Conservation (phyloP, 2,113 vertebrate species). For the Eira barbara region DNA sequence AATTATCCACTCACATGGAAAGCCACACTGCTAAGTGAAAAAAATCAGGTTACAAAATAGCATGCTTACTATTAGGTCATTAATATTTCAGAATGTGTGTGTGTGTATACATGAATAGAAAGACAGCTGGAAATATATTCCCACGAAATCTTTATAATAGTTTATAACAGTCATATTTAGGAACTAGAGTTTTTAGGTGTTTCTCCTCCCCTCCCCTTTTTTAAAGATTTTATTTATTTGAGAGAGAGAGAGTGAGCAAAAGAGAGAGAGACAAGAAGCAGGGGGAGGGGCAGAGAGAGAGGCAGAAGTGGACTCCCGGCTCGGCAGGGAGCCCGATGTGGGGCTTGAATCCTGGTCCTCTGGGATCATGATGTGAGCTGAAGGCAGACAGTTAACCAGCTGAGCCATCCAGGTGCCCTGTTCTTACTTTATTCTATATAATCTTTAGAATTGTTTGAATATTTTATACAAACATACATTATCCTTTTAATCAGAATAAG, state of each 20-base stretch:
- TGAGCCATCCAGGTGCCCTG: background rate
- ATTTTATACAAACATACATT: background rate
- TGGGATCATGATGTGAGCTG: background rate
- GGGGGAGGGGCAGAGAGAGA: background rate
- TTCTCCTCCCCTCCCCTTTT: too few species aligned
- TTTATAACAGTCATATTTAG: background rate
- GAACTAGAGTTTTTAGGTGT: background rate
- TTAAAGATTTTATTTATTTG: background rate
- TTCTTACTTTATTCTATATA: background rate
- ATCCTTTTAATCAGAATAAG: background rate
- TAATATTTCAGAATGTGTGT: background rate
- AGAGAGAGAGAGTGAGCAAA: background rate
- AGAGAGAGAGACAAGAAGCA: background rate
- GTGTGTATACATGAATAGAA: background rate
- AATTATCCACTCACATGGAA: background rate
- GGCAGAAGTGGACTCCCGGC: background rate
- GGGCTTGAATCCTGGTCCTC: background rate
- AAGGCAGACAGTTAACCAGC: background rate
- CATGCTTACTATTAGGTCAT: background rate
- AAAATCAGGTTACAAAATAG: background rate
- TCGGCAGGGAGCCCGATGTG: rapidly evolving
- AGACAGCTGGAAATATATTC: background rate
- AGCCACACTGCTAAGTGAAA: background rate
- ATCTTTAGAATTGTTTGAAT: background rate
- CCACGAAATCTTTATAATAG: background rate